phyloP scores from a whole-genome alignment of 2,113 vertebrate genomes.

The Cochlearius cochlearius region DNA sequence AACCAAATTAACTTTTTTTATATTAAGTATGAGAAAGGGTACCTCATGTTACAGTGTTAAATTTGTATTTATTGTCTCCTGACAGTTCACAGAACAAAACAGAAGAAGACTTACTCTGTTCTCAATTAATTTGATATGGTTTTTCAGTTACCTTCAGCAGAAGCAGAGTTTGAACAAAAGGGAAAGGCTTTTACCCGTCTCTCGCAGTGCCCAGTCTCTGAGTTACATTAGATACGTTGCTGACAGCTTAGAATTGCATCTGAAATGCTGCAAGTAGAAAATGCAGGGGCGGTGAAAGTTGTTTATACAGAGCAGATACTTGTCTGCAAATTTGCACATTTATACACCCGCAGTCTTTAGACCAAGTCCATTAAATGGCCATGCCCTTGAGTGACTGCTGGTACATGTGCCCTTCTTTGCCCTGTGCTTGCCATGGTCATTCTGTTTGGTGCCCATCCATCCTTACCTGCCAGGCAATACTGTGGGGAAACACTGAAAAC shows the following conservation, averaged over 20 bases:
- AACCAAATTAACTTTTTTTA: neutral
- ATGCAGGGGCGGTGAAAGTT: neutral
- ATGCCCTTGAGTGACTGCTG: neutral
- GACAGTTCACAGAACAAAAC: neutral
- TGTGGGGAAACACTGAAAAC: accelerated
- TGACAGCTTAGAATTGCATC: neutral
- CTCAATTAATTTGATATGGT: neutral
- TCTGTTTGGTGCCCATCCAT: neutral
- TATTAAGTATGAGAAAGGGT: neutral
- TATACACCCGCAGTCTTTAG: neutral
- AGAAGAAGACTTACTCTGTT: neutral
- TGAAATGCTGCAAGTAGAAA: neutral
- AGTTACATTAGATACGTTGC: neutral
- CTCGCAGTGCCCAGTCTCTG: neutral
- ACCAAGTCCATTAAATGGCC: neutral
- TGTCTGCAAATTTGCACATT: neutral
- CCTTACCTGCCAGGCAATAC: neutral
- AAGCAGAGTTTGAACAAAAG: neutral
- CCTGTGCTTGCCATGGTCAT: neutral
- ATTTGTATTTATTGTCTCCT: neutral
- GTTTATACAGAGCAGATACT: neutral
- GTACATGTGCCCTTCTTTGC: neutral
- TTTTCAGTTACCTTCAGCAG: neutral
- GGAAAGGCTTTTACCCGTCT: neutral
- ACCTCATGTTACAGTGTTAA: neutral